Evolutionary conservation across 2,113 vertebrate species (phyloP).

Genomic region (Tautogolabrus adspersus): DNA sequence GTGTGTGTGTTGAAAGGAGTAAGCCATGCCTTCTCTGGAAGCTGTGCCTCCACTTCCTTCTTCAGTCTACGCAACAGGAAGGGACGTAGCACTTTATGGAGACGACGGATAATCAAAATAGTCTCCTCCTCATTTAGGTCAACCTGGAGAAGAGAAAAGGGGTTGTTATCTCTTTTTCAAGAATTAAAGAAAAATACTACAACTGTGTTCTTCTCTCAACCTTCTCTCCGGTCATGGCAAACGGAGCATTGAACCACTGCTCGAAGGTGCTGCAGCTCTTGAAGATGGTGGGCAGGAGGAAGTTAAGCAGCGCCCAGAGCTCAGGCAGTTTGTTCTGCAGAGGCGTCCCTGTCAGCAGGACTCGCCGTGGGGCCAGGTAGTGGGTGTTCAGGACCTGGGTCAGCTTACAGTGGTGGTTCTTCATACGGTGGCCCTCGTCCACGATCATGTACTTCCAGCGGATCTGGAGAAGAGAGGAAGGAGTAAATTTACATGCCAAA

Average conservation of each 20-base stretch:
- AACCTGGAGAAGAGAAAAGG: constrained; percentile 82
- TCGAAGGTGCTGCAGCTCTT: constrained; percentile 99
- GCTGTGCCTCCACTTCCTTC: constrained; percentile 97
- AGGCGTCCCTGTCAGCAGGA: constrained; percentile 93
- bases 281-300: constrained; percentile 98
- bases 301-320: constrained; percentile 97
- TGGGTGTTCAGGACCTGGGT: constrained; percentile 98
- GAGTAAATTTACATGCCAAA: background rate
- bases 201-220: constrained; percentile 82
- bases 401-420: constrained; percentile 99
- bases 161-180: background rate
- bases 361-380: constrained; percentile 93
- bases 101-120: constrained; percentile 95
- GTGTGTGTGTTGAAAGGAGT: background rate
- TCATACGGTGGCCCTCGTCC: constrained; percentile 98
- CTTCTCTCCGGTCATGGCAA: constrained; percentile 98
- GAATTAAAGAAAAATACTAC: background rate
- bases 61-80: constrained; percentile 95
- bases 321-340: constrained; percentile 97
- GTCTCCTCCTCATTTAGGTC: constrained; percentile 98
- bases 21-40: constrained; percentile 91
- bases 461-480: constrained; percentile 82
- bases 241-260: constrained; percentile 98
- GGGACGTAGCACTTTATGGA: constrained; percentile 97
- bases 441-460: constrained; percentile 99